A percentile compares a stretch with the other conserved stretches of the same genome.
phyloP scores from a whole-genome alignment of 2,113 vertebrate genomes.

The Leptobrachium leishanense region DNA sequence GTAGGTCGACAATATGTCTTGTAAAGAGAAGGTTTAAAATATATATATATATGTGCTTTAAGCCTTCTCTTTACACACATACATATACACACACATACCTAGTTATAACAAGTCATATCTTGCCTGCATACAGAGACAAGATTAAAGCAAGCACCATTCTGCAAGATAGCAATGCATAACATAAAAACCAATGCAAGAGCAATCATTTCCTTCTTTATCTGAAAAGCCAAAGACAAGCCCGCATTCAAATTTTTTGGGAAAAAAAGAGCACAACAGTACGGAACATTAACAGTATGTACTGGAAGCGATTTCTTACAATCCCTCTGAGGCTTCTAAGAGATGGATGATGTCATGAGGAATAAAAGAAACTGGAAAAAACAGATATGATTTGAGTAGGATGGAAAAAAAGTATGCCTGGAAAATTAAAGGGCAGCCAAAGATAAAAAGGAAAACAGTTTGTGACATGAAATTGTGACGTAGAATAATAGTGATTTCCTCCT shows the following conservation, averaged over 20 bases:
- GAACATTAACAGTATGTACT: constrained; percentile 1
- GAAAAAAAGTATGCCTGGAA: neutral
- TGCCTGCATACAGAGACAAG: neutral
- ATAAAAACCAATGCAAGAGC: constrained; percentile 44
- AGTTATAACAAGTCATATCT: neutral
- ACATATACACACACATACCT: too few relatives aligned
- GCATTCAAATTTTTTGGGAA: constrained; percentile 44
- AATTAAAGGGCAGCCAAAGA: too few relatives aligned
- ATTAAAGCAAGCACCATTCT: constrained; percentile 19
- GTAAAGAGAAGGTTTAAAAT: too few relatives aligned
- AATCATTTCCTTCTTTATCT: constrained; percentile 17
- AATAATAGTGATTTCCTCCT: too few relatives aligned
- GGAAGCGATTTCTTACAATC: constrained; percentile 50
- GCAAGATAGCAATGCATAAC: neutral
- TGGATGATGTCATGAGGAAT: constrained; percentile 37
- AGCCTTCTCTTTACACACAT: too few relatives aligned
- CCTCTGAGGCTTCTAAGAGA: constrained; percentile 41
- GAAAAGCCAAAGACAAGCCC: constrained; percentile 4
- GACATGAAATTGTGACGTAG: too few relatives aligned
- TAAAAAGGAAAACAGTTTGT: too few relatives aligned
- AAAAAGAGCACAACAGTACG: constrained; percentile 20
- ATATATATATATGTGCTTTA: too few relatives aligned
- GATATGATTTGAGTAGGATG: constrained; percentile 28
- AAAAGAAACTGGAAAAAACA: constrained; percentile 49
- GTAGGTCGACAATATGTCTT: too few relatives aligned